These are phyloP conservation scores for Rotaria macrura DNA, from an alignment of 2,888 invertebrate genomes.

Conservation along the genomic window DNA sequence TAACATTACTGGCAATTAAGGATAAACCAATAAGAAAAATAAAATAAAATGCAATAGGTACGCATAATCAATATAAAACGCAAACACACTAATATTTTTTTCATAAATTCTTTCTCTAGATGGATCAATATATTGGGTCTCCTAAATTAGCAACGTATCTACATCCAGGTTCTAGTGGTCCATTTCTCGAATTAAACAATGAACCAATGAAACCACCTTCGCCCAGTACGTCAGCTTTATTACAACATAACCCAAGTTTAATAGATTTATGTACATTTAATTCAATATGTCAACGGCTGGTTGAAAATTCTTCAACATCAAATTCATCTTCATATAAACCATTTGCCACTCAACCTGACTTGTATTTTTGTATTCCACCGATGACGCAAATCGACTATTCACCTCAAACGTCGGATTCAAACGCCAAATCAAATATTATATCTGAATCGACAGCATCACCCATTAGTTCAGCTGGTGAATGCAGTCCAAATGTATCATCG, in stretches of 20 bases:
- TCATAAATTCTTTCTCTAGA: neutral
- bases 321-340: neutral
- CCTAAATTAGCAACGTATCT: neutral
- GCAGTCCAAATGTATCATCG: conserved; percentile 7
- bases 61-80: neutral
- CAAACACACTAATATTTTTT: neutral
- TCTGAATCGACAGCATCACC: neutral
- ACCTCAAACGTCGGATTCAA: neutral
- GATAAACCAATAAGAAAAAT: neutral
- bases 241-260: conserved; percentile 4
- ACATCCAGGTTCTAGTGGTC: neutral
- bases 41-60: neutral
- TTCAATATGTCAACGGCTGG: neutral
- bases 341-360: neutral
- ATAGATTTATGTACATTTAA: neutral
- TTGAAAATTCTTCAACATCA: neutral
- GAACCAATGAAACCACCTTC: neutral
- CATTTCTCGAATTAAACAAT: neutral
- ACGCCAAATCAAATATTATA: neutral
- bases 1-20: neutral
- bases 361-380: neutral
- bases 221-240: neutral
- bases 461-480: neutral
- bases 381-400: neutral
- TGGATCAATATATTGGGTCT: neutral